Evolutionary conservation across 2,113 vertebrate genomes (phyloP).

Genomic region (Sceloporus tristichus): DNA sequence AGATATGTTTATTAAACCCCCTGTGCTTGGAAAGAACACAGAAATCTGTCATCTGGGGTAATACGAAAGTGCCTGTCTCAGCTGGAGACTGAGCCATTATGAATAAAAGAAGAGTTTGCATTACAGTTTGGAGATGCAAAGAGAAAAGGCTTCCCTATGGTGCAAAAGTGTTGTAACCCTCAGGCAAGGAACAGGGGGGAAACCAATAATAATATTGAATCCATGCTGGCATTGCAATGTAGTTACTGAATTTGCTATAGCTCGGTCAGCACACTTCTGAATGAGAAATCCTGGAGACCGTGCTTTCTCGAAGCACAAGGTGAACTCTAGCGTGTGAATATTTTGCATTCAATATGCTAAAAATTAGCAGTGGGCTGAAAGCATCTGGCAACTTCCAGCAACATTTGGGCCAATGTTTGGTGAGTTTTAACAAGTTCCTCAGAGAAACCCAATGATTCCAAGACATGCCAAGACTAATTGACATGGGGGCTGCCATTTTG

Average conservation of each 20-base stretch:
- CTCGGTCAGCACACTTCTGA: slow-evolving; percentile 71
- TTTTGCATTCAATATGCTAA: not conserved
- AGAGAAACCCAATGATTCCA: not conserved
- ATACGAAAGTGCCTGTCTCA: slow-evolving; percentile 90
- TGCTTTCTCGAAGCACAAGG: slow-evolving; percentile 16
- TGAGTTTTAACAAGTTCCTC: not conserved
- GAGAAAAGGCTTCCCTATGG: slow-evolving; percentile 87
- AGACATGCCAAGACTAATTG: not conserved
- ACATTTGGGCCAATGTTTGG: not conserved
- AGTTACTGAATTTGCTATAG: slow-evolving; percentile 80
- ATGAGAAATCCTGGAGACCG: slow-evolving; percentile 70
- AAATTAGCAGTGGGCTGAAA: not conserved
- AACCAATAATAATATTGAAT: slow-evolving; percentile 82
- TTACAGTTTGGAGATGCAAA: slow-evolving; percentile 86
- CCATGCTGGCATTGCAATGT: slow-evolving; percentile 83
- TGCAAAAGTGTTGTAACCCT: slow-evolving; percentile 89
- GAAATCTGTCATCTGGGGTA: slow-evolving; percentile 90
- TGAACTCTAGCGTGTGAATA: not conserved
- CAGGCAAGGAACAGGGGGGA: slow-evolving; percentile 65
- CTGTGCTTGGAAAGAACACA: slow-evolving; percentile 90
- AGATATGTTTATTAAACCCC: slow-evolving; percentile 98
- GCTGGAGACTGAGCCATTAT: slow-evolving; percentile 89
- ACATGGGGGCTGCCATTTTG: not conserved
- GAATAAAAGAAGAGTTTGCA: slow-evolving; percentile 90
- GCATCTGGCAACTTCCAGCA: not conserved